Conservation (phyloP, 2,888 invertebrate species). For the Ellobium chinense region DNA sequence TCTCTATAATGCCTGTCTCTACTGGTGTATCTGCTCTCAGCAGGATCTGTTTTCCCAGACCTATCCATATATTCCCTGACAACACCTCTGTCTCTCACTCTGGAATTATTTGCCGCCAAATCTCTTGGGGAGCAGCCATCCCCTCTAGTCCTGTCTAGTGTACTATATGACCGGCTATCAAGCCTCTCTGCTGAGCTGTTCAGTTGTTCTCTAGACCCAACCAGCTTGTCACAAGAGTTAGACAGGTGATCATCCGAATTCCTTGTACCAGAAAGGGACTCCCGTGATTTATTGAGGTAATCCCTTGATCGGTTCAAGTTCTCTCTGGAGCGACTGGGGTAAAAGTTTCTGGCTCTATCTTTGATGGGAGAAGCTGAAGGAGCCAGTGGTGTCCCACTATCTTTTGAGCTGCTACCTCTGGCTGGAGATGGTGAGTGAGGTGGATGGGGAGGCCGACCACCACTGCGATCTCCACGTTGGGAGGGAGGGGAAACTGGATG, state of each 20-base stretch:
- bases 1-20: constrained; percentile 3
- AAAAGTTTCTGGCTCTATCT: constrained; percentile 48
- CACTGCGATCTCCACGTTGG: constrained; percentile 15
- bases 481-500: constrained; percentile 16
- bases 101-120: constrained; percentile 9
- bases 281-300: constrained; percentile 37
- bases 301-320: constrained; percentile 47
- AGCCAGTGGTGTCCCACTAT: not conserved
- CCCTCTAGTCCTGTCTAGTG: not conserved
- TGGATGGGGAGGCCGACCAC: not conserved
- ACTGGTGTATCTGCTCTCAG: not conserved
- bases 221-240: constrained; percentile 13
- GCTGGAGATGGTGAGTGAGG: constrained; percentile 41
- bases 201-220: not conserved
- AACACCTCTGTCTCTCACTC: not conserved
- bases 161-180: not conserved
- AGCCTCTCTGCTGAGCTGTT: not conserved
- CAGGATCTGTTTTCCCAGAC: not conserved
- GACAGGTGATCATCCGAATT: not conserved
- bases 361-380: constrained; percentile 44
- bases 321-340: constrained; percentile 47
- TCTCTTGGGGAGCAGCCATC: constrained; percentile 19
- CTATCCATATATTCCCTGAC: constrained; percentile 3
- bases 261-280: constrained; percentile 12
- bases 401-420: constrained; percentile 9